Percentiles rank a stretch among this genome's conserved stretches.
These are phyloP conservation scores for Cancer borealis DNA, from an alignment of 2,888 invertebrate species.

Conservation along the genomic window DNA sequence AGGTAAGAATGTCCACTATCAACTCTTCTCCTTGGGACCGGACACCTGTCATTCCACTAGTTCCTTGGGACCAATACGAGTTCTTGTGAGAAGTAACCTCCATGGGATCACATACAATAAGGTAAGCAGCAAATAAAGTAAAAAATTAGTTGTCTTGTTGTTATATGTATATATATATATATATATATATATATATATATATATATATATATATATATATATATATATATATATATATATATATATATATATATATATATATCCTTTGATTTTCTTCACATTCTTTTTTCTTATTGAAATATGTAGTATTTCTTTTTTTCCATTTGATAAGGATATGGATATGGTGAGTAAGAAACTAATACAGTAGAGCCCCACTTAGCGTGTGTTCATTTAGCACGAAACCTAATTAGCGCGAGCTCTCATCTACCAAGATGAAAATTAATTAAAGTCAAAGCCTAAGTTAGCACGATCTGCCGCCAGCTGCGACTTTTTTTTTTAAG, in stretches of 20 bases:
- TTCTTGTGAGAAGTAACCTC: conserved; percentile 64
- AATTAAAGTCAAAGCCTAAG: too few relatives aligned
- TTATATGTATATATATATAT: background rate
- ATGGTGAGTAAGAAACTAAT: too few relatives aligned
- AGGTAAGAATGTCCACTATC: conserved; percentile 66
- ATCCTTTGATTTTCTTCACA: background rate
- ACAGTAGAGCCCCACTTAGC: too few relatives aligned
- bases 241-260: background rate
- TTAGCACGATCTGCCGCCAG: too few relatives aligned
- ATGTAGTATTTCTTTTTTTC: too few relatives aligned
- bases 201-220: background rate
- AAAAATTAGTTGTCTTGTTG: background rate
- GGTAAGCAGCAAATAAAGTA: background rate
- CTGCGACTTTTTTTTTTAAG: too few relatives aligned
- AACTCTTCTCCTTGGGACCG: conserved; percentile 65
- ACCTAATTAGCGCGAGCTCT: background rate
- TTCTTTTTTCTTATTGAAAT: background rate
- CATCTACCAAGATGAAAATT: too few relatives aligned
- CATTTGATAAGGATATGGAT: too few relatives aligned
- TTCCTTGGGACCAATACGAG: background rate
- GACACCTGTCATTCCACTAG: background rate
- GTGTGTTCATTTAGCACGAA: too few relatives aligned
- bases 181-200: background rate
- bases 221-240: background rate
- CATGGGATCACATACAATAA: conserved; percentile 64